Base-by-base conservation (phyloP, 2,888 invertebrate species). In the Leucophenga maculata region DNA sequence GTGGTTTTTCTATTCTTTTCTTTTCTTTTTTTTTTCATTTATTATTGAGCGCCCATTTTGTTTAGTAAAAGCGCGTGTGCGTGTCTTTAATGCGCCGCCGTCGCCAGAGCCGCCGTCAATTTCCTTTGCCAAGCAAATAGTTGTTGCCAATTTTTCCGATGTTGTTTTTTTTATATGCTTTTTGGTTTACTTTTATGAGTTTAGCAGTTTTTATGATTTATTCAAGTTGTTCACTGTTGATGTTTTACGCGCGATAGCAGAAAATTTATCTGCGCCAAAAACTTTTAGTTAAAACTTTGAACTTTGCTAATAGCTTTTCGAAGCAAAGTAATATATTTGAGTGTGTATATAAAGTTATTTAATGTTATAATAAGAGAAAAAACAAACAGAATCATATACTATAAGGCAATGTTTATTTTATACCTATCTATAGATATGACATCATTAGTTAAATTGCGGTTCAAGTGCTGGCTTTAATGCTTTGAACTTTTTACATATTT, bases 11-110 rank as follows among this genome's bases (percentile, higher is more conserved):
- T 48, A 68, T 79, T 72, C 78, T 75, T 79, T 79, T 80, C 78
- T 72, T 77, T 69, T 74, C 80, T 79, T 79, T 79, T 79, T 79
- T 32, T 59, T 59, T n/a, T n/a, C n/a, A n/a, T 59, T 59, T 59
- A 59, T 59, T 59, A 16, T 59, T 11, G 9, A 16, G 14, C n/a
- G 39, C 39, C 9, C 60, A 60, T 60, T 60, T 60, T 18, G 60
- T 39, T 60, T 8, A 60, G 39, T 60, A n/a, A 20, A 60, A 8
- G 18, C 57, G 20, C 20, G 52, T 52, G 16, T n/a, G 52, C 1
- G 2, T 54, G 54, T 8, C 18, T 54, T 13, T 54, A 54, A 54
- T 54, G 20, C 8, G 54, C 16, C 14, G 11, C 20, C 26, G 57
- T n/a, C 13, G 20, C 55, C 14, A 11, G 8, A 26, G 26, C n/a